Evolutionary conservation across 2,113 vertebrate species (phyloP).

Genomic region (Pycnonotus jocosus): DNA sequence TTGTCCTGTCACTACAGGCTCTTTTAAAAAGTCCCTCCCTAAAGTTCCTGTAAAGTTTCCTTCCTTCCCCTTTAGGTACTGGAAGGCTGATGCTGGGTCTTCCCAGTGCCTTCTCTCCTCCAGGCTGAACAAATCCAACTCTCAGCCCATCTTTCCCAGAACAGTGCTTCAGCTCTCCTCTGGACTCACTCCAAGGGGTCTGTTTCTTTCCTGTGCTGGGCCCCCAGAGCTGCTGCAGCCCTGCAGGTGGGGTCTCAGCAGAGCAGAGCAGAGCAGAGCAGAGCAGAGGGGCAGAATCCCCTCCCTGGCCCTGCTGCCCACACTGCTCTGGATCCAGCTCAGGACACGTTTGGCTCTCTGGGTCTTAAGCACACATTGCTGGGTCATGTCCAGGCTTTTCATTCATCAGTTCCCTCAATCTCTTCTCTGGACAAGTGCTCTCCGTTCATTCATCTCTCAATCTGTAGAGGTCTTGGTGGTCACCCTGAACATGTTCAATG

Average conservation of each 20-base stretch:
- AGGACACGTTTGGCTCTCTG: accelerated
- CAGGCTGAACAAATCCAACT: not conserved
- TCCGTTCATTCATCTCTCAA: not conserved
- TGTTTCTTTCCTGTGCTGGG: not conserved
- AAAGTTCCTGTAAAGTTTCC: not conserved
- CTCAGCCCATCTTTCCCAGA: accelerated
- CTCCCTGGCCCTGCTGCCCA: not conserved
- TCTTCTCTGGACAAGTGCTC: not conserved
- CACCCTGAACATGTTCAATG: not conserved
- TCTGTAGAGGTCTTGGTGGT: not conserved
- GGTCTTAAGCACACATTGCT: accelerated
- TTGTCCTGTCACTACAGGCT: not conserved
- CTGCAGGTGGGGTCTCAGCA: not conserved
- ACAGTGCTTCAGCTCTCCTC: not conserved
- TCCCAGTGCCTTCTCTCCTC: not conserved
- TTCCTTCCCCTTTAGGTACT: not conserved
- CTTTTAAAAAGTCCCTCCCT: not conserved
- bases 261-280: too few relatives aligned
- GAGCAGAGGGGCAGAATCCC: not conserved
- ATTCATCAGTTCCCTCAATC: not conserved
- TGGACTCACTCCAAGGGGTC: not conserved
- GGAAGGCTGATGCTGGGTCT: not conserved
- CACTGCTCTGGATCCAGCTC: not conserved
- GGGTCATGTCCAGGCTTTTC: not conserved
- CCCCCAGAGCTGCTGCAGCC: accelerated